Base-by-base conservation (phyloP, 2,888 invertebrate species). In the Hirudinaria manillensis region DNA sequence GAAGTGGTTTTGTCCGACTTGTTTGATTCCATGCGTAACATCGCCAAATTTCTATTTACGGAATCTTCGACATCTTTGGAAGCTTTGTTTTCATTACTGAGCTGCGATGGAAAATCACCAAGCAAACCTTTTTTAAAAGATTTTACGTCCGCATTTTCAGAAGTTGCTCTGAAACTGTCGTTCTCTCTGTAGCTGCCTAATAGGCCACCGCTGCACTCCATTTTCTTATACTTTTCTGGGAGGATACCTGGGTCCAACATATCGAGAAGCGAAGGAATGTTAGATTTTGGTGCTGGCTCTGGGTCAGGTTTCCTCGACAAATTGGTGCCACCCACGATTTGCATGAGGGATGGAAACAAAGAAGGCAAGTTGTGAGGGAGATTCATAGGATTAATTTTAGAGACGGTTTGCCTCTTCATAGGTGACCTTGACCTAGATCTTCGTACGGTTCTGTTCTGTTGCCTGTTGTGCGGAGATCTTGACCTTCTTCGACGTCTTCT, bases 321-420 rank as follows among this genome's bases (percentile, higher is more conserved):
- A 7, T 27, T 53, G 1, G 19, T 29, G 21, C 73, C 73, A 34
- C 38, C 29, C 1, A 73, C 73, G 21, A 73, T 56, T 24, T 53
- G 32, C 32, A 56, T 36, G n/a, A 73, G 65, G 27, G 55, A 53
- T n/a, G 73, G 73, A 38, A 73, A 73, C 6, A 73, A 34, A 55
- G 51, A n/a, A 56, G 73, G 56, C 36, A 73, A 45, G 24, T 73
- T 73, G 73, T 73, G 51, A 29, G 73, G 73, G 1, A 73, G 65
- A 6, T 27, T 34, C 56, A 36, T 24, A 13, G 55, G 61, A 56
- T 73, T 65, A 45, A 73, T 73, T 56, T 73, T 73, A n/a, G 61
- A 61, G 16, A 34, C 32, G 0, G 65, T n/a, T 21, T 10, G 21
- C 29, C 73, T 56, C n/a, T 36, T 32, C n/a, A 34, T 68, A 6